phyloP scores from a whole-genome alignment of 2,113 vertebrate genomes.

The Thymallus thymallus region DNA sequence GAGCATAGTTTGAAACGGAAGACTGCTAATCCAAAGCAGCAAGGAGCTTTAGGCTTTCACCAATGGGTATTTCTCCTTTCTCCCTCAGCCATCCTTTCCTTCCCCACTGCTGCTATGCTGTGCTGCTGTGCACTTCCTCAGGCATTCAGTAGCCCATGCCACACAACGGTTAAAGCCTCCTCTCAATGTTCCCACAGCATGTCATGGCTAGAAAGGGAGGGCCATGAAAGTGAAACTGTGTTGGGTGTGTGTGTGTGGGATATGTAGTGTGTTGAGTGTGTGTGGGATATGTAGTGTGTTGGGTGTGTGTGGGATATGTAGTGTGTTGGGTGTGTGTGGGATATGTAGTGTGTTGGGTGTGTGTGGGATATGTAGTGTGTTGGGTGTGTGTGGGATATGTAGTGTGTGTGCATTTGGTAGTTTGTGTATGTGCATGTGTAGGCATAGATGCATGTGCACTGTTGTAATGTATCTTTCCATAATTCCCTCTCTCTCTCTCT shows the following conservation, averaged over 20 bases:
- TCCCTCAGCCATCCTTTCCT: no score
- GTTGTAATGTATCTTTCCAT: no score
- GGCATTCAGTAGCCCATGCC: not conserved
- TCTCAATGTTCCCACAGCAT: not conserved
- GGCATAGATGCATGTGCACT: not conserved
- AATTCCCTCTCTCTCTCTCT: no score
- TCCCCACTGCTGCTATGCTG: not conserved
- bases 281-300: not conserved
- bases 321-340: slow-evolving; percentile 8
- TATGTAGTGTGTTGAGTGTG: slow-evolving; percentile 5
- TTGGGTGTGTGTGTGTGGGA: slow-evolving; percentile 13
- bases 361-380: slow-evolving; percentile 1
- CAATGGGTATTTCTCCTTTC: not conserved
- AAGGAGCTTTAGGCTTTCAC: slow-evolving; percentile 18
- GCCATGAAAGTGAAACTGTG: not conserved
- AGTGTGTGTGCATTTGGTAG: not conserved
- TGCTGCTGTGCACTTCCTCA: not conserved
- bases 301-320: slow-evolving; percentile 2
- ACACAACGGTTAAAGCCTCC: not conserved
- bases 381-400: slow-evolving; percentile 1
- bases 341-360: slow-evolving; percentile 9
- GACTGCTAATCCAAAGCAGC: slow-evolving; percentile 41
- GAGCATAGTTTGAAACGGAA: slow-evolving; percentile 43
- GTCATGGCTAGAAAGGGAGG: not conserved
- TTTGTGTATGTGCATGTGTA: not conserved